Evolutionary conservation across 2,888 invertebrate species (phyloP).

Genomic region (Apotomis turbidana): DNA sequence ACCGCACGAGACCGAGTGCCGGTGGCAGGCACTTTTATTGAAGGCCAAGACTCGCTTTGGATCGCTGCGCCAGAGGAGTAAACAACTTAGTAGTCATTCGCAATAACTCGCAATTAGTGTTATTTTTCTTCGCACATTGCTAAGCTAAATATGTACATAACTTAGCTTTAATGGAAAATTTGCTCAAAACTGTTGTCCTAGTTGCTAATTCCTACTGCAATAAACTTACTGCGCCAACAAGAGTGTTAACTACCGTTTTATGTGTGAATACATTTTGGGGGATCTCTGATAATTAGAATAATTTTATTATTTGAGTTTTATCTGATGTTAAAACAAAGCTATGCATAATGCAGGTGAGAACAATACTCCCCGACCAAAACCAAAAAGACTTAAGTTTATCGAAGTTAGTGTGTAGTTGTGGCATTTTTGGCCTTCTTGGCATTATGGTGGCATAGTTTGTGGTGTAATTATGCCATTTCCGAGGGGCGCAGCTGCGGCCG

Average conservation of each 20-base stretch:
- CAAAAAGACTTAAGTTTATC: background rate
- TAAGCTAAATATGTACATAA: too few relatives aligned
- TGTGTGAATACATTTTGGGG: slow-evolving; percentile 36
- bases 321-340: slow-evolving; percentile 37
- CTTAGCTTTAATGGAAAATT: background rate
- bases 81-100: too few relatives aligned
- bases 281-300: slow-evolving; percentile 31
- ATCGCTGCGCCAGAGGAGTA: too few relatives aligned
- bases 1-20: too few relatives aligned
- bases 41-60: too few relatives aligned
- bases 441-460: background rate
- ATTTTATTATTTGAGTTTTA: slow-evolving; percentile 34
- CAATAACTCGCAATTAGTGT: too few relatives aligned
- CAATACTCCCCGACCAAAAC: background rate
- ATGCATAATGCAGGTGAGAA: slow-evolving; percentile 34
- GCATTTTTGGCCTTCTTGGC: background rate
- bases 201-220: background rate
- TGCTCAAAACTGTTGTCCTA: too few relatives aligned
- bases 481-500: slow-evolving; percentile 30
- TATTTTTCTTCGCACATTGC: too few relatives aligned
- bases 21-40: too few relatives aligned
- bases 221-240: slow-evolving; percentile 9
- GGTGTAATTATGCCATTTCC: slow-evolving; percentile 26
- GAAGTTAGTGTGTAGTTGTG: background rate
- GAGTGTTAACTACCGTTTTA: slow-evolving; percentile 34